A percentile compares a stretch with the other conserved stretches of the same genome.
These are phyloP conservation scores for Perodicticus potto DNA, from an alignment of 2,797 vertebrate genomes.

Conservation along the genomic window DNA sequence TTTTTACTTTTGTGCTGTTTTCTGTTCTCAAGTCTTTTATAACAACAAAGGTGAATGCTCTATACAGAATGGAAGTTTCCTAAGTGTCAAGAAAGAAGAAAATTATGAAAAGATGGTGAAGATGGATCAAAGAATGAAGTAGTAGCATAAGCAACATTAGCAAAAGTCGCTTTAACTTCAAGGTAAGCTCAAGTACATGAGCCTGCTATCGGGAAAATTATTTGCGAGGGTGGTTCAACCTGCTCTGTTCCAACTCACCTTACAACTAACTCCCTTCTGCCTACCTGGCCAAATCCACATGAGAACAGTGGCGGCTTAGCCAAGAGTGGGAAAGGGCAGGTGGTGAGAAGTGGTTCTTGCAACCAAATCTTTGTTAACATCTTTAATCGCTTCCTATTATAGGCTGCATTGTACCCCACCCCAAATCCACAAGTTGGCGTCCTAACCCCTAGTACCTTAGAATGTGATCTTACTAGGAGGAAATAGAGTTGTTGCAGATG, in stretches of 20 bases:
- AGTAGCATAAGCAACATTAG: rapidly evolving
- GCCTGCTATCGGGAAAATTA: neutral
- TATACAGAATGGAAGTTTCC: neutral
- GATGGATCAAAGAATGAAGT: neutral
- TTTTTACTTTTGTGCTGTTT: neutral
- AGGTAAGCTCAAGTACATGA: neutral
- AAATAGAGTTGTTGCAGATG: neutral
- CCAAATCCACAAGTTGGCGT: neutral
- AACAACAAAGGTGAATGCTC: neutral
- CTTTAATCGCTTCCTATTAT: neutral
- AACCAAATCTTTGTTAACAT: neutral
- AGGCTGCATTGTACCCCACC: neutral
- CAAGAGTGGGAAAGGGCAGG: neutral
- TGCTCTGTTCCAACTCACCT: neutral
- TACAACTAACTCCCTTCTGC: too few relatives aligned
- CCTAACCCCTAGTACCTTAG: neutral
- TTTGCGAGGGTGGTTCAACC: neutral
- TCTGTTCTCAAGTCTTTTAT: neutral
- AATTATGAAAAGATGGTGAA: neutral
- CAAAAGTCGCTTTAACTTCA: neutral
- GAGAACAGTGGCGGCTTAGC: neutral
- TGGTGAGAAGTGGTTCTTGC: neutral
- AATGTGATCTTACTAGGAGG: neutral
- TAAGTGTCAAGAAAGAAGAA: neutral
- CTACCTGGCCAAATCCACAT: neutral